phyloP scores from a whole-genome alignment of 2,888 invertebrate species.

The Lasioglossum pauxillum region DNA sequence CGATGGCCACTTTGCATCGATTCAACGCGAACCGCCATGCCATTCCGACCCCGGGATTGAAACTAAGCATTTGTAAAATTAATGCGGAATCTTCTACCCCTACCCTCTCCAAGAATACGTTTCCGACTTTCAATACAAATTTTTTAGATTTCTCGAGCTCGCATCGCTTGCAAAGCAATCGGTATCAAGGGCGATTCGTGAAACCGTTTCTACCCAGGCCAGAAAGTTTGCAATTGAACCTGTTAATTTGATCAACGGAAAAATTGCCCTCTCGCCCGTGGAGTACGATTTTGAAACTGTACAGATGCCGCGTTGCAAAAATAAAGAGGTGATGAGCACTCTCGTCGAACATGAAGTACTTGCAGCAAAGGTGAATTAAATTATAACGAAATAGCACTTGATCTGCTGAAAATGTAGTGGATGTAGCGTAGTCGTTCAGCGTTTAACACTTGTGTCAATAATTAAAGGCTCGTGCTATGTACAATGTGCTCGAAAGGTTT shows the following conservation, averaged over 20 bases:
- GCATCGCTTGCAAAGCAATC: background rate
- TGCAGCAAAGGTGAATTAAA: background rate
- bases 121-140: background rate
- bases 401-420: background rate
- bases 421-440: background rate
- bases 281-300: background rate
- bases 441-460: background rate
- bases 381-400: constrained; percentile 2
- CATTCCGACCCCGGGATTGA: background rate
- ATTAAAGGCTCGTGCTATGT: background rate
- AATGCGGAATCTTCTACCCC: background rate
- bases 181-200: background rate
- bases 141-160: background rate
- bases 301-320: constrained; percentile 1
- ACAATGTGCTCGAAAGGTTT: background rate
- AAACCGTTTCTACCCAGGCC: background rate
- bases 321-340: background rate
- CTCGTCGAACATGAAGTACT: background rate
- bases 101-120: background rate
- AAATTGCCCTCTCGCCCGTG: background rate
- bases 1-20: constrained; percentile 49
- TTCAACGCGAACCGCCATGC: background rate
- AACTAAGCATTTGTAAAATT: constrained; percentile 10
- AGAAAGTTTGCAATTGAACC: background rate
- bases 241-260: background rate